phyloP scores from a whole-genome alignment of 2,113 vertebrate genomes.

The Sterrhoptilus dennistouni region DNA sequence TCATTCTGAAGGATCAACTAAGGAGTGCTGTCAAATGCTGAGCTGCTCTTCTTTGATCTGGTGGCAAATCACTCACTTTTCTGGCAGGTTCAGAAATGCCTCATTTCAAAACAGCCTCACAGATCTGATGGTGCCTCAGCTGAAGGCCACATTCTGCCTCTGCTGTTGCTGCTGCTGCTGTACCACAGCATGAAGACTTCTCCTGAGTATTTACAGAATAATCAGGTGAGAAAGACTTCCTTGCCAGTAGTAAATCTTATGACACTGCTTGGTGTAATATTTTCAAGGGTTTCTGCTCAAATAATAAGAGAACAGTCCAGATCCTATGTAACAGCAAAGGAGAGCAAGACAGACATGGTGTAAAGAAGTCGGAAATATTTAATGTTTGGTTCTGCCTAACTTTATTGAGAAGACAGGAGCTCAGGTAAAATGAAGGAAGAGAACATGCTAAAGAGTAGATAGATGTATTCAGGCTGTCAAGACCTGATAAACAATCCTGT shows the following conservation, averaged over 20 bases:
- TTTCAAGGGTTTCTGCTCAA: background rate
- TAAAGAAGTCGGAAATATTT: background rate
- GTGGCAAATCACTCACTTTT: background rate
- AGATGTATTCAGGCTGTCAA: background rate
- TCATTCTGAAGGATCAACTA: background rate
- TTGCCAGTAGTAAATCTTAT: background rate
- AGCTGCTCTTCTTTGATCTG: constrained; percentile 6
- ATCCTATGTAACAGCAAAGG: background rate
- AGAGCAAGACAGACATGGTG: background rate
- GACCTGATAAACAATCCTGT: background rate
- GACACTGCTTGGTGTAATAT: background rate
- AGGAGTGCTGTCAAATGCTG: background rate
- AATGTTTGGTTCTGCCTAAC: background rate
- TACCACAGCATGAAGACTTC: background rate
- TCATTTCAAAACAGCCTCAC: background rate
- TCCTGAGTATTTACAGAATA: background rate
- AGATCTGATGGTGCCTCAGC: background rate
- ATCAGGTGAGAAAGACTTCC: background rate
- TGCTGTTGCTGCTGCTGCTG: background rate
- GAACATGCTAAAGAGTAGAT: background rate
- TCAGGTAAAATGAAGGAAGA: background rate
- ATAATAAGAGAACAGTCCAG: background rate
- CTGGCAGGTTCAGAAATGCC: background rate
- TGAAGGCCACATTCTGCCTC: background rate
- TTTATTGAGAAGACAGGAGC: background rate